Conservation (phyloP, 2,797 vertebrate species). For the Hoplostethus atlanticus region DNA sequence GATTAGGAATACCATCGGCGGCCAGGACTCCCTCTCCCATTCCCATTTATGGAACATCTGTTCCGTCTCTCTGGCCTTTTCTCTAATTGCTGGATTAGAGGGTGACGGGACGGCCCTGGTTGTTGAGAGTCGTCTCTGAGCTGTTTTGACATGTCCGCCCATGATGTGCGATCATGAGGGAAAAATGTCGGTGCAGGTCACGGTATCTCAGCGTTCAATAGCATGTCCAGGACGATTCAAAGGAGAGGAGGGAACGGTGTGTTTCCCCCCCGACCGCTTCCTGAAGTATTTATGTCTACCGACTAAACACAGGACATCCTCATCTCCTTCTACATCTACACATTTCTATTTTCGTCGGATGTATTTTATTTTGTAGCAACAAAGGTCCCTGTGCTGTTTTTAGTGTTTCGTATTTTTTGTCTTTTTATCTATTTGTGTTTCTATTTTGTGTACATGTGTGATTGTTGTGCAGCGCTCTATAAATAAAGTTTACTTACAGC, state of each 20-base stretch:
- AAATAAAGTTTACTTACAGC: background rate
- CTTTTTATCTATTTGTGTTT: background rate
- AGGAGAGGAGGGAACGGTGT: conserved; percentile 16
- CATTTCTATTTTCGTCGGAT: too few relatives aligned
- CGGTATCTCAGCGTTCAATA: conserved; percentile 19
- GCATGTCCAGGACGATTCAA: conserved; percentile 26
- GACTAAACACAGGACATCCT: too few relatives aligned
- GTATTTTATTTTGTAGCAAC: too few relatives aligned
- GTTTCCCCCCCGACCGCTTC: conserved; percentile 33
- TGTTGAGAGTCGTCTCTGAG: conserved; percentile 66
- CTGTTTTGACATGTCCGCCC: conserved; percentile 71
- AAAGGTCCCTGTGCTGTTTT: too few relatives aligned
- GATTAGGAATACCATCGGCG: conserved; percentile 57
- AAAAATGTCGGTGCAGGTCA: conserved; percentile 51
- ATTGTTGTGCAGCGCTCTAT: too few relatives aligned
- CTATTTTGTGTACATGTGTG: too few relatives aligned
- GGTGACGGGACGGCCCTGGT: conserved; percentile 54
- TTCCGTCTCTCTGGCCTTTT: conserved; percentile 68
- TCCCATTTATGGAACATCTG: conserved; percentile 79
- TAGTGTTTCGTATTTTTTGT: too few relatives aligned
- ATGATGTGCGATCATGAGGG: conserved; percentile 58
- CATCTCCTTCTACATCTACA: too few relatives aligned
- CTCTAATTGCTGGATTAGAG: conserved; percentile 76
- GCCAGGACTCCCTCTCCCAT: conserved; percentile 63
- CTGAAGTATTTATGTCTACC: background rate